These are phyloP conservation scores for Bolinopsis microptera DNA, from an alignment of 37 sponge, comb jelly and placozoan species.

Conservation along the genomic window DNA sequence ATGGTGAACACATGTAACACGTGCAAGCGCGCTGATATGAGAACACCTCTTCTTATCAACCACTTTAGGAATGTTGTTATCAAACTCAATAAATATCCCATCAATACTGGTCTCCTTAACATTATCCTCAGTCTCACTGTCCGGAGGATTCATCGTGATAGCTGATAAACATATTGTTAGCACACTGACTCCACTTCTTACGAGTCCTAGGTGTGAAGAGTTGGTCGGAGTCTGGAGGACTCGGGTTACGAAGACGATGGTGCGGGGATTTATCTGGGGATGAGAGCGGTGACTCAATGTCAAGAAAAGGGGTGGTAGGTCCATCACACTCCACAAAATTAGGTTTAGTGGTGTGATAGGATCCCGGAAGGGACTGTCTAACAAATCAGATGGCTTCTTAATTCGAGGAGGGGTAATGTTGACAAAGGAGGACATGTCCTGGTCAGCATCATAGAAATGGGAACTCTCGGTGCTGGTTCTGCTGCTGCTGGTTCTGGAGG, in stretches of 20 bases:
- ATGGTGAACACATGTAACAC: slow-evolving; percentile 41
- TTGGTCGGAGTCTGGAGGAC: neutral
- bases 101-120: slow-evolving; percentile 63
- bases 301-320: neutral
- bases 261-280: neutral
- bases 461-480: neutral
- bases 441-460: neutral
- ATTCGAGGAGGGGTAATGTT: neutral
- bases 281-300: neutral
- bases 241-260: neutral
- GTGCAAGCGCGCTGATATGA: slow-evolving; percentile 38
- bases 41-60: slow-evolving; percentile 60
- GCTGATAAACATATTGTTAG: slow-evolving; percentile 41
- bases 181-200: slow-evolving; percentile 45
- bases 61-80: slow-evolving; percentile 13
- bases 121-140: neutral
- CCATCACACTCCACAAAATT: neutral
- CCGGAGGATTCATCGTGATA: neutral
- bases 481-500: neutral
- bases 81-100: slow-evolving; percentile 63
- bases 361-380: neutral
- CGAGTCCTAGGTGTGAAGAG: neutral
- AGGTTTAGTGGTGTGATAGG: neutral
- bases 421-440: neutral
- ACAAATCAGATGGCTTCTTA: neutral